Evolutionary conservation across 2,113 vertebrate genomes (phyloP).

Genomic region (Lutjanus erythropterus): DNA sequence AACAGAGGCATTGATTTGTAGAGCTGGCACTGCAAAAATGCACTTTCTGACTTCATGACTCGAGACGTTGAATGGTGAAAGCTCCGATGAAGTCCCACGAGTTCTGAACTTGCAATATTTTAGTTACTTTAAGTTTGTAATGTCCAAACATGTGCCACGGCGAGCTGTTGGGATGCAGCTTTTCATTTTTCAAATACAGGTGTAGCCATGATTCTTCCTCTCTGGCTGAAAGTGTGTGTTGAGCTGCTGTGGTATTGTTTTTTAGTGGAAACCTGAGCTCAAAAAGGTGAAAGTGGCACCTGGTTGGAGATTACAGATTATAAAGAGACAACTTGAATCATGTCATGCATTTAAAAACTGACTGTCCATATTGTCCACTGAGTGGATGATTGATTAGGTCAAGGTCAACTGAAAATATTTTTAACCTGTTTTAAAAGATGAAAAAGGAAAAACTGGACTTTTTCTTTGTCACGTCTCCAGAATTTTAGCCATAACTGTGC

Average conservation of each 20-base stretch:
- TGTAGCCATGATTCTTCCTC: background rate
- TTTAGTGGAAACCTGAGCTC: background rate
- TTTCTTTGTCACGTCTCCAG: background rate
- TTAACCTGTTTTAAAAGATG: conserved; percentile 35
- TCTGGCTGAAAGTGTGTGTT: conserved; percentile 10
- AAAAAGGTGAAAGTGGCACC: background rate
- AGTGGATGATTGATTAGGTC: conserved; percentile 64
- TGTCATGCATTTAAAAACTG: conserved; percentile 22
- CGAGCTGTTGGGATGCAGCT: background rate
- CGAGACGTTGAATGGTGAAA: background rate
- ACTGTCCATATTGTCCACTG: conserved; percentile 62
- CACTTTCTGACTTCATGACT: conserved; percentile 61
- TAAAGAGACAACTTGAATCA: conserved; percentile 22
- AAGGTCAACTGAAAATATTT: conserved; percentile 13
- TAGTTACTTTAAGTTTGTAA: background rate
- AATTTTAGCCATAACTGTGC: background rate
- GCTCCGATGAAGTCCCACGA: background rate
- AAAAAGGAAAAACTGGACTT: conserved; percentile 13
- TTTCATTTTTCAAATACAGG: conserved; percentile 17
- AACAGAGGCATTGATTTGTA: background rate
- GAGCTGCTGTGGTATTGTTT: conserved; percentile 15
- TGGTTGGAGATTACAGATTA: background rate
- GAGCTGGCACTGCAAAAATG: conserved; percentile 36
- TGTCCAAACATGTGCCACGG: background rate
- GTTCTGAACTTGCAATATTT: background rate